These are phyloP conservation scores for Drosophila meridionalis DNA, from an alignment of 2,888 invertebrate genomes.

Conservation along the genomic window DNA sequence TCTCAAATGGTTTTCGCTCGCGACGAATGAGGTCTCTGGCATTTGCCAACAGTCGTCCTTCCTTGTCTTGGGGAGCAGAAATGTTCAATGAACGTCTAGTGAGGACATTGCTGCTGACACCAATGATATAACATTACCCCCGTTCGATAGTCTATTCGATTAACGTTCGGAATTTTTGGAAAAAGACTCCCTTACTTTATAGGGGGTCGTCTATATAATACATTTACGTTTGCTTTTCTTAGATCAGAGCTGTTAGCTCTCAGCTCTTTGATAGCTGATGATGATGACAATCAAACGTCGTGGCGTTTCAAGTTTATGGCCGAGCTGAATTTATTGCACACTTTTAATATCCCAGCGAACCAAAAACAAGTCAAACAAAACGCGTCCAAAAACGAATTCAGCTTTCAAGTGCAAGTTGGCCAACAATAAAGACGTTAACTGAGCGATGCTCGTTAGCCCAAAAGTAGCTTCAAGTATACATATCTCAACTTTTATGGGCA, in stretches of 20 bases:
- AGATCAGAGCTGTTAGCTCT: neutral
- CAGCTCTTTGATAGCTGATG: neutral
- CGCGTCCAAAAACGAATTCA: slow-evolving; percentile 8
- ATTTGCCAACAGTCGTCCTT: slow-evolving; percentile 83
- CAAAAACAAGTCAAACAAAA: neutral
- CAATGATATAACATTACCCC: slow-evolving; percentile 83
- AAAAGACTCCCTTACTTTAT: slow-evolving; percentile 89
- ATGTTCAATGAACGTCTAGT: slow-evolving; percentile 94
- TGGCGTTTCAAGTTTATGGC: slow-evolving; percentile 24
- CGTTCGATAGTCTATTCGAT: slow-evolving; percentile 64
- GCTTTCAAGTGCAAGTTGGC: slow-evolving; percentile 51
- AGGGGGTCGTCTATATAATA: slow-evolving; percentile 78
- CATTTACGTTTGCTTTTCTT: slow-evolving; percentile 12
- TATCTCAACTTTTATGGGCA: slow-evolving; percentile 56
- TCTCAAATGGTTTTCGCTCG: slow-evolving; percentile 63
- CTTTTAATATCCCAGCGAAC: slow-evolving; percentile 29
- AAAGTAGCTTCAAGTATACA: slow-evolving; percentile 67
- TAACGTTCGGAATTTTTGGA: slow-evolving; percentile 92
- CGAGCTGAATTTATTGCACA: slow-evolving; percentile 27
- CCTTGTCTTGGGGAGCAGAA: slow-evolving; percentile 95
- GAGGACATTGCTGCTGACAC: slow-evolving; percentile 94
- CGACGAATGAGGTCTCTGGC: slow-evolving; percentile 19
- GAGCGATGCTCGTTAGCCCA: slow-evolving; percentile 66
- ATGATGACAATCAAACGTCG: slow-evolving; percentile 1
- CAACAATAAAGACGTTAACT: slow-evolving; percentile 69